Base-by-base conservation (phyloP, 2,113 vertebrate species). In the Onychostoma macrolepis region DNA sequence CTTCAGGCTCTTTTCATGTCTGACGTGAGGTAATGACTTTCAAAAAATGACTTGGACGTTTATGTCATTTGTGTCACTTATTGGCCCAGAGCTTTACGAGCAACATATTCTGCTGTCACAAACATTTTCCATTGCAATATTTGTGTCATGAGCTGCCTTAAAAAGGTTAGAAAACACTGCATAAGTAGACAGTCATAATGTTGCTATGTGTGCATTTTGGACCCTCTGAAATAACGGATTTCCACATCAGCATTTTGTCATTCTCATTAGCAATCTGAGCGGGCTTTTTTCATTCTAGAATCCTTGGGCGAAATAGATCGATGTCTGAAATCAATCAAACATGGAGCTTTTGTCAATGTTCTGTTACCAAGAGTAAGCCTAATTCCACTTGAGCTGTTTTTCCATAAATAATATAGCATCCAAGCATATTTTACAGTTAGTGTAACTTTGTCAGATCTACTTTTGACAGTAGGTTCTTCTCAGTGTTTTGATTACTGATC, bases 231-330 rank as follows among this genome's bases (percentile, higher is more conserved):
- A 13, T 30, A 69, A 50, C 9, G 33, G 15, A 48, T 83, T 43
- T 65, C 38, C n/a, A 65, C 58, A 67, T 83, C 63, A 83, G 80
- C 28, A 71, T 36, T 83, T 71, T 71, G 81, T 65, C 26, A 6
- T 21, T 15, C 43, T 53, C 76, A 83, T 83, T 69, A 83, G 41
- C 11, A 83, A 53, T 83, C 63, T 2, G n/a, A 72, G 63, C 7
- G 2, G 10, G 7, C 74, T 67, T 53, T 78, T 28, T 30, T 33
- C 26, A 78, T 33, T 12, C 26, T 30, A 45, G 13, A 36, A 45
- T 21, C 36, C 63, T 53, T 43, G 30, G 19, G 26, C 1, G 8
- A 38, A 33, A 69, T 19, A 1, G 53, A 76, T 58, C 58, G 6
- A 63, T 77, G 53, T 76, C 21, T 13, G 15, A 61, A 76, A 81